Base-by-base conservation (phyloP, 2,888 invertebrate genomes). In the Caenorhabditis wallacei region DNA sequence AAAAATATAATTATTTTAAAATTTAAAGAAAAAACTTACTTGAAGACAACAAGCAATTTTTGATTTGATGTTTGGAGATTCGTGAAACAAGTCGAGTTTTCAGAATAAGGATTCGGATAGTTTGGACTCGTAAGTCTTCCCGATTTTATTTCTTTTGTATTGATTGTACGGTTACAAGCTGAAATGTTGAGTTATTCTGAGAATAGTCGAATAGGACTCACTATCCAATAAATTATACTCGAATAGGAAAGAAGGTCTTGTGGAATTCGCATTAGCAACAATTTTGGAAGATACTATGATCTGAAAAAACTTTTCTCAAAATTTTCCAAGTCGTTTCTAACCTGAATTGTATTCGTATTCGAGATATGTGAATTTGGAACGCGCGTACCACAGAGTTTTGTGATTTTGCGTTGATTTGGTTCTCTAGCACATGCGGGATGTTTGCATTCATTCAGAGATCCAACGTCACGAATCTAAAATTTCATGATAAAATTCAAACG, bases 121-220 rank as follows among this genome's bases (percentile, higher is more conserved):
- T 91, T 89, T 0, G 91, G 90, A 70, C 85, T 88, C 5, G 88
- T 89, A 7, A 91, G 51, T 11, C 88, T 75, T 37, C 89, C 89
- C 20, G 86, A 80, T 43, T 71, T 59, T 22, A 79, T 63, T 11
- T 63, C 66, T 7, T 72, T 82, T 13, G 78, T 82, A 46, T 87
- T 81, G 16, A 91, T 87, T 1, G 90, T 90, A 26, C 91, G 85
- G 72, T 91, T 91, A 78, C 91, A 91, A n/a, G 80, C 90, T 90
- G 81, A 72, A 87, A 79, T 40, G 10, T 35, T 35, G 4, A 35
- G 10, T 35, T 35, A 56, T 37, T n/a, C 13, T 30, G 11, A 46
- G 2, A 16, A 43, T 1, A 16, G 20, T 46, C 16, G 43, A 10
- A 10, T 7, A 40, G 4, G 40, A 66, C 79, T 68, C 35, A 84